Conservation (phyloP, 2,888 invertebrate species). For the Nomada goodeniana region DNA sequence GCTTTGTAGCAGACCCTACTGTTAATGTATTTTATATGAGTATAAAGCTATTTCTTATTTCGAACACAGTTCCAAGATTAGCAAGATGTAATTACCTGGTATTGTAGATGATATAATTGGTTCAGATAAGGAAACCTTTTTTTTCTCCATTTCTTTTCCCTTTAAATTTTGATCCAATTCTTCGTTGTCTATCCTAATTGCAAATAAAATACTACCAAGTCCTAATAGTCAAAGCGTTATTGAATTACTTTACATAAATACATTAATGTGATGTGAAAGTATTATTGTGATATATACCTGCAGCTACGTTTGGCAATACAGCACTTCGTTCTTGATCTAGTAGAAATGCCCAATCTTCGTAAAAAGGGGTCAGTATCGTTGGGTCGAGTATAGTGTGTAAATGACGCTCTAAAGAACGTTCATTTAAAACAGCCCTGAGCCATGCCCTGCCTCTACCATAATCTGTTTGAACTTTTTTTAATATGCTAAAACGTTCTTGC, state of each 20-base stretch:
- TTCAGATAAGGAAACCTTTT: slow-evolving; percentile 85
- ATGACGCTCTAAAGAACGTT: slow-evolving; percentile 92
- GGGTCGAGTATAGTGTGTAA: slow-evolving; percentile 81
- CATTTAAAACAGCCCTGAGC: slow-evolving; percentile 95
- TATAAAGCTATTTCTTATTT: slow-evolving; percentile 2
- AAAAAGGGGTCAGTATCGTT: slow-evolving; percentile 85
- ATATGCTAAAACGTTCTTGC: slow-evolving; percentile 91
- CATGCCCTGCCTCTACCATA: slow-evolving; percentile 94
- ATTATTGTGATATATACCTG: slow-evolving; percentile 86
- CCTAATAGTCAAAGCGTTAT: slow-evolving; percentile 84
- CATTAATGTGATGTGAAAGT: slow-evolving; percentile 7
- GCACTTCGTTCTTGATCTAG: slow-evolving; percentile 91
- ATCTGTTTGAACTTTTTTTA: slow-evolving; percentile 89
- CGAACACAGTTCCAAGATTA: neutral
- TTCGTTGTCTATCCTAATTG: slow-evolving; percentile 94
- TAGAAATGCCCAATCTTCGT: slow-evolving; percentile 94
- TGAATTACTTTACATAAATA: slow-evolving; percentile 18
- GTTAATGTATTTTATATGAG: neutral
- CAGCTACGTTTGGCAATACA: slow-evolving; percentile 93
- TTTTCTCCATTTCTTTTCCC: slow-evolving; percentile 84
- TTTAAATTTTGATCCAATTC: slow-evolving; percentile 89
- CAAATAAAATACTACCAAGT: slow-evolving; percentile 95
- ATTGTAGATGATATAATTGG: slow-evolving; percentile 90
- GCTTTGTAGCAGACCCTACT: slow-evolving; percentile 70
- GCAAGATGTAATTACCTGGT: slow-evolving; percentile 84